These are phyloP conservation scores for Thaleichthys pacificus DNA, from an alignment of 2,797 vertebrate species.

Conservation along the genomic window DNA sequence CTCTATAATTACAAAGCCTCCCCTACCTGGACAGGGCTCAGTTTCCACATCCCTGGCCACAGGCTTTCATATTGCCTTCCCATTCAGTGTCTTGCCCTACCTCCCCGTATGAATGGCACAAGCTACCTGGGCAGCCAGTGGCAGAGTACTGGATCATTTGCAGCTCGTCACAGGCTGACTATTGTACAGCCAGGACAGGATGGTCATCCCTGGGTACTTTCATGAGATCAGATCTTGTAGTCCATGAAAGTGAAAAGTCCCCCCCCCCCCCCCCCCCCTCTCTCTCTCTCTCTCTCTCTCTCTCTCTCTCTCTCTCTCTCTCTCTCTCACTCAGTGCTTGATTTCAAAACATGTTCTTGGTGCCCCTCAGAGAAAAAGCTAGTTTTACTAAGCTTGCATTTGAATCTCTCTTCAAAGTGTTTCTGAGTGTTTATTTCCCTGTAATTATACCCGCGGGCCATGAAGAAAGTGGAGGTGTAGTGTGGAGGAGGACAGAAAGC, in stretches of 20 bases:
- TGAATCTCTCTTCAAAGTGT: constrained; percentile 69
- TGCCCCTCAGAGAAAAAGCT: constrained; percentile 53
- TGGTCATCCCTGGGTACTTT: constrained; percentile 76
- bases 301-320: too few species aligned
- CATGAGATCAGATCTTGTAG: constrained; percentile 77
- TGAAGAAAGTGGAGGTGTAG: constrained; percentile 38
- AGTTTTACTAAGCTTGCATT: constrained; percentile 63
- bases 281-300: not conserved
- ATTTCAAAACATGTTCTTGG: constrained; percentile 65
- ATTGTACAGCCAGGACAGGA: constrained; percentile 73
- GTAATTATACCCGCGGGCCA: constrained; percentile 56
- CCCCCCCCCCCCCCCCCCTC: constrained; percentile 24
- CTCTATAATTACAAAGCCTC: constrained; percentile 89
- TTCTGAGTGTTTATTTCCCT: constrained; percentile 67
- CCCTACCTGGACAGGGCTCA: constrained; percentile 65
- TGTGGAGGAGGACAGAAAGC: constrained; percentile 22
- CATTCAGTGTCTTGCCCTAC: constrained; percentile 48
- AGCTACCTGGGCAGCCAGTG: too few species aligned
- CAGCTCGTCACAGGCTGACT: constrained; percentile 73
- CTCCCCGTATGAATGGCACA: constrained; percentile 41
- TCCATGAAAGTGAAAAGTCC: constrained; percentile 73
- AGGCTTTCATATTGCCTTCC: constrained; percentile 66
- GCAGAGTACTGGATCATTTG: constrained; percentile 59
- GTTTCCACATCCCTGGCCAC: constrained; percentile 62
- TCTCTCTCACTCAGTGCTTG: constrained; percentile 21